Conservation (phyloP, 2,113 vertebrate genomes). For the Phocoena phocoena region DNA sequence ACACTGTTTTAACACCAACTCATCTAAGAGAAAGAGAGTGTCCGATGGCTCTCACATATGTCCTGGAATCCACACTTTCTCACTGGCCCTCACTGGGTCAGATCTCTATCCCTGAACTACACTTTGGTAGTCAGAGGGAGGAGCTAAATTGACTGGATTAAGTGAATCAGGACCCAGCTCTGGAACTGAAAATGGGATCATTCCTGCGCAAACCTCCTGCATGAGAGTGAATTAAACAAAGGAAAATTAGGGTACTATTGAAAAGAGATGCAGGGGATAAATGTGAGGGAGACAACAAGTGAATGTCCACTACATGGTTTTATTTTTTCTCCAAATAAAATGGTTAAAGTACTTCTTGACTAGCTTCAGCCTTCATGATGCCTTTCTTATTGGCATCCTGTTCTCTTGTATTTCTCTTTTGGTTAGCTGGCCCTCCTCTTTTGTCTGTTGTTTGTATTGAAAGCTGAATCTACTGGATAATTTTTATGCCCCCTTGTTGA, state of each 20-base stretch:
- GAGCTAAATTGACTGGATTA: background rate
- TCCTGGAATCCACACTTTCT: background rate
- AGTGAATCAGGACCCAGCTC: background rate
- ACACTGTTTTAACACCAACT: background rate
- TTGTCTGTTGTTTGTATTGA: background rate
- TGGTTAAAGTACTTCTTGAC: background rate
- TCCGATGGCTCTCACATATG: background rate
- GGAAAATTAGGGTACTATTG: background rate
- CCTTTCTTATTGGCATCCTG: background rate
- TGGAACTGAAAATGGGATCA: background rate
- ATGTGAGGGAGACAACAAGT: background rate
- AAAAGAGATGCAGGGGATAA: background rate
- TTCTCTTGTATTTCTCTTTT: background rate
- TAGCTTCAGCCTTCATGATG: background rate
- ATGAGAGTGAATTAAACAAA: background rate
- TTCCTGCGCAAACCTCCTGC: background rate
- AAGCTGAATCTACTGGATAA: background rate
- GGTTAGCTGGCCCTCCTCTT: background rate
- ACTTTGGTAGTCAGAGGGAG: background rate
- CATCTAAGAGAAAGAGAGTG: background rate
- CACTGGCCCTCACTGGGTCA: background rate
- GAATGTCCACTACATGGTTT: background rate
- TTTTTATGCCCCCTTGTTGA: background rate
- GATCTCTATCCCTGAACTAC: background rate
- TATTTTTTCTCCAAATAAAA: slow-evolving; percentile 19